phyloP scores from a whole-genome alignment of 2,888 invertebrate genomes.

The Drosophila pseudotalamancana region DNA sequence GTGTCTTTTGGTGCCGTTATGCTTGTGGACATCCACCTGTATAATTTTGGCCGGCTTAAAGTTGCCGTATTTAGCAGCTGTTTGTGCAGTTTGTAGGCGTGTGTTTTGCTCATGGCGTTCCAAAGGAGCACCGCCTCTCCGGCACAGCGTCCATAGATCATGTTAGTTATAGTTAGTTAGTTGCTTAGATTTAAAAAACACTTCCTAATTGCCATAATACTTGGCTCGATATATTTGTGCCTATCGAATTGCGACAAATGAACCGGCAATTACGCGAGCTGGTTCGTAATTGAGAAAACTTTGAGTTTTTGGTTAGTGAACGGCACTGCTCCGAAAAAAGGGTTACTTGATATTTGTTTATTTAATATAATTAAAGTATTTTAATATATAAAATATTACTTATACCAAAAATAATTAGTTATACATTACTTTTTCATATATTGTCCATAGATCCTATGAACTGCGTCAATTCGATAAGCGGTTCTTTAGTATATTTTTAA shows the following conservation, averaged over 20 bases:
- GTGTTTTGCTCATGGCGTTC: constrained; percentile 2
- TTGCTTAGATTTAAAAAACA: constrained; percentile 1
- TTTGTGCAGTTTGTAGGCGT: constrained; percentile 6
- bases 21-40: constrained; percentile 21
- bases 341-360: background rate
- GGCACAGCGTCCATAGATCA: constrained; percentile 30
- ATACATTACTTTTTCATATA: too few species aligned
- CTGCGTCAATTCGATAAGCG: background rate
- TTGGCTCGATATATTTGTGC: constrained; percentile 18
- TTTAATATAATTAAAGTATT: background rate
- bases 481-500: background rate
- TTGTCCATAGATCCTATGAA: too few species aligned
- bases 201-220: constrained; percentile 31
- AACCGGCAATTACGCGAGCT: constrained; percentile 14
- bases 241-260: constrained; percentile 25
- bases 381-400: too few species aligned
- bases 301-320: background rate
- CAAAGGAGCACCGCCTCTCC: constrained; percentile 20
- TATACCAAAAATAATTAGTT: too few species aligned
- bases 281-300: constrained; percentile 1
- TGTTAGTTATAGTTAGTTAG: background rate
- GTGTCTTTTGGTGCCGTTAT: constrained; percentile 29
- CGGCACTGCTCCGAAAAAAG: background rate
- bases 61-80: background rate
- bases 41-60: constrained; percentile 8